Conservation (phyloP, 2,113 vertebrate genomes). For the Laticauda laticaudata region DNA sequence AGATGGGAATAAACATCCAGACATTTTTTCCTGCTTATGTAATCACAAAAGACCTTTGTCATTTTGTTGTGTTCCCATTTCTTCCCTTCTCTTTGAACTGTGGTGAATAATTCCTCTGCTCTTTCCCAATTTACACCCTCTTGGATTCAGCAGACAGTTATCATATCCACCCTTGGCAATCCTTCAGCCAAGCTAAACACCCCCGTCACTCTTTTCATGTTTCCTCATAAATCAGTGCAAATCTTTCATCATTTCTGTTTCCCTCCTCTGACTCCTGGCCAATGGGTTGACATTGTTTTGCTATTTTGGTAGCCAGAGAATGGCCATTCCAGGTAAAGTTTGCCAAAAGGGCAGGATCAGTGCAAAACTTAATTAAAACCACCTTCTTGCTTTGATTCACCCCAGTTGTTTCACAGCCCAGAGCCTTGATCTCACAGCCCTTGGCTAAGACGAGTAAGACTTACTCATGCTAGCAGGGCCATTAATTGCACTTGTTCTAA, state of each 20-base stretch:
- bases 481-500: accelerated
- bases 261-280: constrained; percentile 44
- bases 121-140: constrained; percentile 32
- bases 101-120: constrained; percentile 40
- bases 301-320: constrained; percentile 25
- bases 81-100: constrained; percentile 29
- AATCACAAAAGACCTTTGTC: constrained; percentile 21
- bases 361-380: constrained; percentile 14
- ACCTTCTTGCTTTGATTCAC: not conserved
- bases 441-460: not conserved
- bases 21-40: constrained; percentile 16
- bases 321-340: constrained; percentile 45
- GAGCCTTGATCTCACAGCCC: not conserved
- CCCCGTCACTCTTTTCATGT: constrained; percentile 56
- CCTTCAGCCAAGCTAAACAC: constrained; percentile 66
- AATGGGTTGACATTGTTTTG: constrained; percentile 59
- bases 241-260: constrained; percentile 62
- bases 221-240: constrained; percentile 64
- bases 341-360: accelerated
- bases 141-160: constrained; percentile 43
- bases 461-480: constrained; percentile 13
- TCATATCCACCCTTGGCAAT: constrained; percentile 47
- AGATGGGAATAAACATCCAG: constrained; percentile 20
- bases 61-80: constrained; percentile 44
- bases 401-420: not conserved